Conservation (phyloP, 2,797 vertebrate genomes). For the Semotilus atromaculatus region DNA sequence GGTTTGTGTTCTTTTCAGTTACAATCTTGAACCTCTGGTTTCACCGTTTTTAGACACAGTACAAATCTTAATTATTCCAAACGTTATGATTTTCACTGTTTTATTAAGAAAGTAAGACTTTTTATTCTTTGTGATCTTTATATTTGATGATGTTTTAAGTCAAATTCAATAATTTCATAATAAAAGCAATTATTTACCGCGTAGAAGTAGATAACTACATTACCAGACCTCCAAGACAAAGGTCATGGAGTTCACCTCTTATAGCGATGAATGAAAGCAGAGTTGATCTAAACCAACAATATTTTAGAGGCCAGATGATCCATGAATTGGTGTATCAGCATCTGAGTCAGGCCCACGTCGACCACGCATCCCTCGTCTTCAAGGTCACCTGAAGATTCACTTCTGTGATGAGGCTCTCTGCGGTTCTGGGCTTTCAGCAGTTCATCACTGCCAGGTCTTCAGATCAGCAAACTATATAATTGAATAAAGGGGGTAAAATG, state of each 20-base stretch:
- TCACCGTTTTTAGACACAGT: not conserved
- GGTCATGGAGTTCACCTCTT: not conserved
- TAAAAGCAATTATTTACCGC: not conserved
- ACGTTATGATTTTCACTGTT: not conserved
- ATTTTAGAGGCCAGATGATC: slow-evolving; percentile 5
- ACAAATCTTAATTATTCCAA: not conserved
- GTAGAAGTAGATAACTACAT: not conserved
- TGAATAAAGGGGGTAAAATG: slow-evolving; percentile 59
- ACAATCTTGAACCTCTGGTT: too few relatives aligned
- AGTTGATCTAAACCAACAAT: not conserved
- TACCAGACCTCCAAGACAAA: not conserved
- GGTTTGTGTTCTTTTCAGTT: not conserved
- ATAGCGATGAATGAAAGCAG: not conserved
- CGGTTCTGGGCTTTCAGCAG: slow-evolving; percentile 51
- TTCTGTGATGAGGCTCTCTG: slow-evolving; percentile 44
- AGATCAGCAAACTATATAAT: slow-evolving; percentile 54
- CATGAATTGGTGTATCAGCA: slow-evolving; percentile 29
- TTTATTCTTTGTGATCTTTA: not conserved
- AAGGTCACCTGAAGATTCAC: slow-evolving; percentile 40
- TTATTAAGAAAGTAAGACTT: not conserved
- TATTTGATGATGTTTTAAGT: not conserved
- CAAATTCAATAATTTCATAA: not conserved
- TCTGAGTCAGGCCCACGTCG: slow-evolving; percentile 20
- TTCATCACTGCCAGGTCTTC: slow-evolving; percentile 42
- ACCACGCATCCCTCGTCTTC: slow-evolving; percentile 23